Evolutionary conservation across 2,113 vertebrate species (phyloP).

Genomic region (Turdus rufiventris): DNA sequence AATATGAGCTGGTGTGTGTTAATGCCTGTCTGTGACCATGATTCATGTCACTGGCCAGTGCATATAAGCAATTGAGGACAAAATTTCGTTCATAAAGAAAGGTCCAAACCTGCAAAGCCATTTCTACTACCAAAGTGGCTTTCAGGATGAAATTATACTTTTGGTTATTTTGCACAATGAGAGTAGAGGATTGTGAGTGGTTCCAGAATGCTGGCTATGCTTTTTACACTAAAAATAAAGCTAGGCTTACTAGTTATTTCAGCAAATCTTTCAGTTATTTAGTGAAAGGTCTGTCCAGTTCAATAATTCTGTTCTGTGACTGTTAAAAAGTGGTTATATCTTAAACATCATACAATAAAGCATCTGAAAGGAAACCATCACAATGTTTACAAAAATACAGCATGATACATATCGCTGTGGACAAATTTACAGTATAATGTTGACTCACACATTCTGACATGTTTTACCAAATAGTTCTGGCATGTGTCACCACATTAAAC

Average conservation of each 20-base stretch:
- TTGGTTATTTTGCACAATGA: slow-evolving; percentile 25
- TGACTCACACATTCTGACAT: slow-evolving; percentile 64
- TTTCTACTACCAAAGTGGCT: neutral
- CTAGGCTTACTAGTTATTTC: neutral
- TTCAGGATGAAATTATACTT: neutral
- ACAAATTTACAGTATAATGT: slow-evolving; percentile 66
- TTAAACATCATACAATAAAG: slow-evolving; percentile 47
- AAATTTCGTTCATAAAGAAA: neutral
- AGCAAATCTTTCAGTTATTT: slow-evolving; percentile 13
- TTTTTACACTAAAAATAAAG: slow-evolving; percentile 34
- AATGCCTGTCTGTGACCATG: neutral
- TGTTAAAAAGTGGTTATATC: slow-evolving; percentile 39
- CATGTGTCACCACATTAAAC: slow-evolving; percentile 68
- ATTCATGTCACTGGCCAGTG: neutral
- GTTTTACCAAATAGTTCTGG: slow-evolving; percentile 69
- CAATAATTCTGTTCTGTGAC: slow-evolving; percentile 19
- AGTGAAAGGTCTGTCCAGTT: neutral
- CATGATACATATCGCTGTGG: slow-evolving; percentile 49
- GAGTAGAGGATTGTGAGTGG: neutral
- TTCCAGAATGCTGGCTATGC: neutral
- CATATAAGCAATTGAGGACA: neutral
- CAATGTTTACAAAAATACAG: slow-evolving; percentile 71
- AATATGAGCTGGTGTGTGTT: neutral
- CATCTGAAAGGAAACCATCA: slow-evolving; percentile 63
- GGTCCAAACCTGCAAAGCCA: neutral